phyloP scores from a whole-genome alignment of 2,113 vertebrate genomes.

The Zapornia atra region DNA sequence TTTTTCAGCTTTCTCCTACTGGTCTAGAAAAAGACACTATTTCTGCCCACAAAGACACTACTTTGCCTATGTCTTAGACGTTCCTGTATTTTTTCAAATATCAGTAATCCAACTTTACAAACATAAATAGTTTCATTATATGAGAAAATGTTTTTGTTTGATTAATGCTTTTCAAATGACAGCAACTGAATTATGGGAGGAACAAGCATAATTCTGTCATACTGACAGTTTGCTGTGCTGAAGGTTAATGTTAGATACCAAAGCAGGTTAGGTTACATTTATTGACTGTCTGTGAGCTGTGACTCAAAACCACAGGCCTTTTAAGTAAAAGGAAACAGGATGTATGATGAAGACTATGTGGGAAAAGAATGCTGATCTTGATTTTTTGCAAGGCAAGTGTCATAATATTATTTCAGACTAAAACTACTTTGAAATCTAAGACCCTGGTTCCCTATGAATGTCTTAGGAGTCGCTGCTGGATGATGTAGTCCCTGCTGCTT shows the following conservation, averaged over 20 bases:
- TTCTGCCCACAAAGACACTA: background rate
- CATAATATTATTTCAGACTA: background rate
- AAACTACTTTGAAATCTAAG: background rate
- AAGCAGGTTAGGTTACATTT: background rate
- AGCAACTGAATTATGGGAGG: background rate
- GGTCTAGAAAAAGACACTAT: background rate
- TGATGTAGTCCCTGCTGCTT: background rate
- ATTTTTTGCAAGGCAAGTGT: background rate
- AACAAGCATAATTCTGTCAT: background rate
- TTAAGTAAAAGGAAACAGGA: background rate
- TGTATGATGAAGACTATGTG: background rate
- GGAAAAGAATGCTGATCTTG: background rate
- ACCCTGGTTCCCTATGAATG: background rate
- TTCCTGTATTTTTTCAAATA: background rate
- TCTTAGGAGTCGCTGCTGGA: background rate
- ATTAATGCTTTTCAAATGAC: background rate
- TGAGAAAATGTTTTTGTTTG: background rate
- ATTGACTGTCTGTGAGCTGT: background rate
- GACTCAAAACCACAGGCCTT: background rate
- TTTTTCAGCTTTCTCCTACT: background rate
- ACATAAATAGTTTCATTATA: background rate
- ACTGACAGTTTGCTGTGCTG: background rate
- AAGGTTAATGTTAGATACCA: background rate
- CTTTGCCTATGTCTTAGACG: background rate
- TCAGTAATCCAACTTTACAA: background rate